Base-by-base conservation (phyloP, 2,888 invertebrate genomes). In the Aphrophora alni region DNA sequence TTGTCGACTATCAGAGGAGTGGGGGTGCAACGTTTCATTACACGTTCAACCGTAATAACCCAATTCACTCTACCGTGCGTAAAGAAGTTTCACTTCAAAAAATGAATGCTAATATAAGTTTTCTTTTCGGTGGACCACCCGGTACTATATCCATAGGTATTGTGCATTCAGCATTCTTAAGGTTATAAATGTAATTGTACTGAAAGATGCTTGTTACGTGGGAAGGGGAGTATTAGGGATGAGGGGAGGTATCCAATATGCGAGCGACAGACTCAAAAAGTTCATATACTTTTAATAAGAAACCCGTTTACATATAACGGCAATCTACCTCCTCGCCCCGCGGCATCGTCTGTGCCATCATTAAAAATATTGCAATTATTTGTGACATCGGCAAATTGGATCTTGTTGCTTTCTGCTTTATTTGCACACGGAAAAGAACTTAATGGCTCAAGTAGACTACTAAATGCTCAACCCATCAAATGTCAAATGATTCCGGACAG, bases 321-420 rank as follows among this genome's bases (percentile, higher is more conserved):
- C 21, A 59, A 59, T 59, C 4, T 33, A 25, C 26, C 25, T 21
- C 10, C 17, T 8, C 33, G 33, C 44, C 78, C 72, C 71, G 33
- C 44, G 72, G 71, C 71, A 38, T 25, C 44, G 33, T 70, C 69
- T 71, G 4, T 28, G 25, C 69, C 27, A 3, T 3, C 71, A 59
- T 21, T 72, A 78, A 77, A 78, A 78, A 78, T 78, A 78, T 72
- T 72, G 72, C 71, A 71, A 44, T 78, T 78, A 78, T 72, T 72
- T 38, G 44, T 44, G 72, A 71, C 78, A 72, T 71, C 72, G 78
- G 69, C 78, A 72, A 78, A 78, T 77, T 77, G 77, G 69, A 77
- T 33, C 77, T 38, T 59, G 59, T 59, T 59, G 21, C 59, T 59
- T 59, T 59, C 59, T 59, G 59, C 59, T 59, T 59, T 59, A 59